Evolutionary conservation across 2,113 vertebrate genomes (phyloP), one percentile per base, ranked within the genome.

Genomic region (Cochlearius cochlearius): DNA sequence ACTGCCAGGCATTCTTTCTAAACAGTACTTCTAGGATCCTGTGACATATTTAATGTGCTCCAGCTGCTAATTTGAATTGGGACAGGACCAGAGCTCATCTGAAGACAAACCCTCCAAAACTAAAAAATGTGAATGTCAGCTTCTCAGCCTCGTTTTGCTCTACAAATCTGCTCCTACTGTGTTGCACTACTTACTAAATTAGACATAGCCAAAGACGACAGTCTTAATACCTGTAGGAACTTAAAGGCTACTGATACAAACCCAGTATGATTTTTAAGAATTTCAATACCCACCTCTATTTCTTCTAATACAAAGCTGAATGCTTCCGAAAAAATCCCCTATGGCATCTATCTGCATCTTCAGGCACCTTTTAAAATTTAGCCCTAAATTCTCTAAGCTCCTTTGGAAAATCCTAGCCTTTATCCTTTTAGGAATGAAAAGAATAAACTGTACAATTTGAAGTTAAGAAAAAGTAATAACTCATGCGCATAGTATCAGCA

Each of bases 401-500:
- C 94, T 97, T 97, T 97, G 94, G 94, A 95, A 97, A 97, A 97
- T 95, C 91, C 86, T 62, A 82, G 64, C 34, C 80, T 94, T 94
- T 94, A 96, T 95, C 95, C 92, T 93, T 95, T 97, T 94, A 95
- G 49, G 73, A 96, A 92, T 94, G 76, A 95, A 97, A 95, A 97
- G 95, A 96, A 95, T 56, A 69, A 96, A 91, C 79, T 66, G 60
- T 66, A 92, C 83, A 94, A 94, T 91, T 94, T 94, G 69, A 95
- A 96, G 91, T 81, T 96, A 84, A 95, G 92, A 87, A 93, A 93
- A 98, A 97, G 95, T 96, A 96, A 96, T 94, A 97, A 96, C 59
- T 95, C 95, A 92, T 90, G 71, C 13, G 29, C 86, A 77, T 84
- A 80, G 74, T 95, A 96, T 98, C 97, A 97, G 95, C 90, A 98